Conservation (phyloP, 2,113 vertebrate genomes). For the Phrynosoma platyrhinos region DNA sequence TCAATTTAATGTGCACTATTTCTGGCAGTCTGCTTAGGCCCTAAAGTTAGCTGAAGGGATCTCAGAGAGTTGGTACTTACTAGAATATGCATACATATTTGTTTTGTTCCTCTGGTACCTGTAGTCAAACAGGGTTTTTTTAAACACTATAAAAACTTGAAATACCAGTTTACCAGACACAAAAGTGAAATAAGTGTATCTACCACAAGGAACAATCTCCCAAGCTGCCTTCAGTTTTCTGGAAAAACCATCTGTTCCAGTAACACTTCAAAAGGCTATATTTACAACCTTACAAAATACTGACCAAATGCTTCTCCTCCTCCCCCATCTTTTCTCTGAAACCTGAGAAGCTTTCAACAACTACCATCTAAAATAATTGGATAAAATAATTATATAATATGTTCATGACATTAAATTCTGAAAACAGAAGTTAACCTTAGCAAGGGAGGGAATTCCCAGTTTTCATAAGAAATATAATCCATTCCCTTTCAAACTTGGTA, state of each 20-base stretch:
- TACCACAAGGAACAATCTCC: background rate
- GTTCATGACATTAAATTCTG: slow-evolving; percentile 28
- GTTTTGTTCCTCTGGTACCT: background rate
- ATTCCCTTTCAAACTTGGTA: slow-evolving; percentile 11
- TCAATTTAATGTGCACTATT: too few species aligned
- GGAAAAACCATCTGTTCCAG: background rate
- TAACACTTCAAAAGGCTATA: background rate
- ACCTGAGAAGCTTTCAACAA: background rate
- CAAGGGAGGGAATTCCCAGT: slow-evolving; percentile 46
- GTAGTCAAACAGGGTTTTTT: background rate
- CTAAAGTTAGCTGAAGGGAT: background rate
- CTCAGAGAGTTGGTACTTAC: background rate
- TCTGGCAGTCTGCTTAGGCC: too few species aligned
- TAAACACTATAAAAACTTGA: background rate
- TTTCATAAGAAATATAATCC: slow-evolving; percentile 39
- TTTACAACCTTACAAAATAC: background rate
- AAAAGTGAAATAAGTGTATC: background rate
- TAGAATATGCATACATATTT: background rate
- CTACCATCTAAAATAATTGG: background rate
- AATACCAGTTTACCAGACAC: background rate
- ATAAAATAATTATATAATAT: slow-evolving; percentile 25
- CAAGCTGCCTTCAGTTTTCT: background rate
- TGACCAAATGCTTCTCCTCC: background rate
- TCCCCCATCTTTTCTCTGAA: slow-evolving; percentile 10
- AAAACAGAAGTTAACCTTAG: slow-evolving; percentile 34